These are phyloP conservation scores for Brachypalpus laphriformis DNA, from an alignment of 2,888 invertebrate genomes.

Conservation along the genomic window DNA sequence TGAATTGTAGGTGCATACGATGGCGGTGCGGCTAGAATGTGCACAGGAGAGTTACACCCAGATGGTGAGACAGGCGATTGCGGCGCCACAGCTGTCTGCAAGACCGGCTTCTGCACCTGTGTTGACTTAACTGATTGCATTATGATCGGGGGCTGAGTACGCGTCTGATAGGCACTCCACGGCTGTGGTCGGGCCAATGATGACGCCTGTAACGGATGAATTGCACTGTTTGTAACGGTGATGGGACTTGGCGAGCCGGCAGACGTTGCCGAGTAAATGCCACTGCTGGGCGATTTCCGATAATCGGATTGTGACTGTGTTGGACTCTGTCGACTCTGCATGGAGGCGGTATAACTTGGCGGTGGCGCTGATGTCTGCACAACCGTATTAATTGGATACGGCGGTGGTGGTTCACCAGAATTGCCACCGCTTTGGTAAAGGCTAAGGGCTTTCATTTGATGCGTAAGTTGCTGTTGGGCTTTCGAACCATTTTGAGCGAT, in stretches of 20 bases:
- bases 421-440: conserved; percentile 87
- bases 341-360: conserved; percentile 92
- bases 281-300: conserved; percentile 93
- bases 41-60: conserved; percentile 82
- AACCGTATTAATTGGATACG: conserved; percentile 86
- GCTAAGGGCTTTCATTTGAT: conserved; percentile 94
- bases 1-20: conserved; percentile 92
- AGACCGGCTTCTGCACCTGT: conserved; percentile 96
- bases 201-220: conserved; percentile 85
- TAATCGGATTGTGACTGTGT: conserved; percentile 90
- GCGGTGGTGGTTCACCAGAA: conserved; percentile 88
- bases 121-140: conserved; percentile 98
- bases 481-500: conserved; percentile 92
- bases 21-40: conserved; percentile 87
- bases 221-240: conserved; percentile 86
- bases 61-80: conserved; percentile 88
- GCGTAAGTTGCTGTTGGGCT: conserved; percentile 92
- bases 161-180: conserved; percentile 92
- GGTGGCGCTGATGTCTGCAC: conserved; percentile 84
- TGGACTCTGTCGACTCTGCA: conserved; percentile 94
- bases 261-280: conserved; percentile 93
- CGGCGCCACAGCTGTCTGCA: conserved; percentile 98
- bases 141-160: conserved; percentile 95
- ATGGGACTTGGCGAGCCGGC: conserved; percentile 93
- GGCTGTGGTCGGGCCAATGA: conserved; percentile 88